phyloP scores from a whole-genome alignment of 2,797 vertebrate species.

The Crax fasciolata region DNA sequence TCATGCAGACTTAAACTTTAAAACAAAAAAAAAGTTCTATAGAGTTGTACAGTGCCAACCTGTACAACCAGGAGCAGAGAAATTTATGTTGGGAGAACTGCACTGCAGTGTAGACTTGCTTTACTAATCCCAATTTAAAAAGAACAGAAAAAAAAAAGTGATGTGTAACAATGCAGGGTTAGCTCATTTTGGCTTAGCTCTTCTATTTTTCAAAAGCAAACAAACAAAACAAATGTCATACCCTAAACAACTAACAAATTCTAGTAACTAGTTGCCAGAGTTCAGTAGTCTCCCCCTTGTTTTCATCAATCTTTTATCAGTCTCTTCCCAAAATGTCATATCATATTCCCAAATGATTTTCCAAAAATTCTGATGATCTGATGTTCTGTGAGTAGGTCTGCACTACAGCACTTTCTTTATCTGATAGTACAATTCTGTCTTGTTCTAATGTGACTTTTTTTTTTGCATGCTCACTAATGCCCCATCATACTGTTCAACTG shows the following conservation, averaged over 20 bases:
- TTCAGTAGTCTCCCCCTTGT: not conserved
- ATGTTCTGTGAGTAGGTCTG: not conserved
- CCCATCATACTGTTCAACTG: not conserved
- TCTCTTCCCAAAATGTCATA: not conserved
- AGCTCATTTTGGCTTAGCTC: not conserved
- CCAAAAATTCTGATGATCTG: not conserved
- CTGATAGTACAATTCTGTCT: not conserved
- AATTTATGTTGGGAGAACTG: accelerated
- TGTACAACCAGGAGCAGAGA: not conserved
- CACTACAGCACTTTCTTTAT: not conserved
- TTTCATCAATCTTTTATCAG: not conserved
- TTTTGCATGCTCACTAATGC: not conserved
- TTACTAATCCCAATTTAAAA: not conserved
- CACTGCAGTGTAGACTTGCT: not conserved
- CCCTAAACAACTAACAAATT: not conserved
- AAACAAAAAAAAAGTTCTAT: not conserved
- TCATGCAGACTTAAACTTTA: not conserved
- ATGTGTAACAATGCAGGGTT: not conserved
- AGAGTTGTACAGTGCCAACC: not conserved
- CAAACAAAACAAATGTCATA: not conserved
- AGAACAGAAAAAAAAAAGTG: accelerated
- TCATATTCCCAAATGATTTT: not conserved
- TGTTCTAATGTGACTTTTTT: not conserved
- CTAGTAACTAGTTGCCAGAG: not conserved
- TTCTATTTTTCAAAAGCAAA: not conserved